Conservation (phyloP, 1,140 invertebrate genomes). For the Cyclargus thomasi region DNA sequence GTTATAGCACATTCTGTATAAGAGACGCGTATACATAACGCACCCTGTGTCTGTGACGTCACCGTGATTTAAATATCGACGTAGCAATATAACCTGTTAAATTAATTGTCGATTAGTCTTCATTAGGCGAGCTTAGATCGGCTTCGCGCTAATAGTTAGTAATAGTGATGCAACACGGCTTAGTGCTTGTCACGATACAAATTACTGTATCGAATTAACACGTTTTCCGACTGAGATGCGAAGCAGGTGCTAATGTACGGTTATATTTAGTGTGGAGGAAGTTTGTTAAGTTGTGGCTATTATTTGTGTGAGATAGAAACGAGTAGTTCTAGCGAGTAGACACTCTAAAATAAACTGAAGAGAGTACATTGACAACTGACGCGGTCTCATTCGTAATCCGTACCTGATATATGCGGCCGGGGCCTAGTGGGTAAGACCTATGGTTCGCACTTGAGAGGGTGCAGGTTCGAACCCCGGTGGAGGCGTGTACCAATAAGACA, state of each 20-base stretch:
- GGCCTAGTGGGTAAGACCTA: background rate
- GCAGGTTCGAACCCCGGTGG: too few relatives aligned
- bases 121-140: constrained; percentile 48
- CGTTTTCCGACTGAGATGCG: constrained; percentile 20
- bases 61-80: constrained; percentile 38
- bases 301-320: background rate
- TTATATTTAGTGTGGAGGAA: background rate
- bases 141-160: constrained; percentile 57
- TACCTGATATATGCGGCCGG: too few relatives aligned
- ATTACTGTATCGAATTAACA: constrained; percentile 24
- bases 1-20: too few relatives aligned
- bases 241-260: constrained; percentile 31
- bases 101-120: constrained; percentile 66
- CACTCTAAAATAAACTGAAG: too few relatives aligned
- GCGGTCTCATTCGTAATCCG: too few relatives aligned
- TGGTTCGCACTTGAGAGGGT: too few relatives aligned
- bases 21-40: too few relatives aligned
- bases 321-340: background rate
- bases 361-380: too few relatives aligned
- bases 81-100: constrained; percentile 54
- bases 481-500: too few relatives aligned
- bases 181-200: constrained; percentile 37
- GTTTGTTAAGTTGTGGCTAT: background rate
- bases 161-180: constrained; percentile 51
- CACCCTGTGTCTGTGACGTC: too few relatives aligned